Evolutionary conservation across 2,888 invertebrate genomes (phyloP).

Genomic region (Patella ulyssiponensis): DNA sequence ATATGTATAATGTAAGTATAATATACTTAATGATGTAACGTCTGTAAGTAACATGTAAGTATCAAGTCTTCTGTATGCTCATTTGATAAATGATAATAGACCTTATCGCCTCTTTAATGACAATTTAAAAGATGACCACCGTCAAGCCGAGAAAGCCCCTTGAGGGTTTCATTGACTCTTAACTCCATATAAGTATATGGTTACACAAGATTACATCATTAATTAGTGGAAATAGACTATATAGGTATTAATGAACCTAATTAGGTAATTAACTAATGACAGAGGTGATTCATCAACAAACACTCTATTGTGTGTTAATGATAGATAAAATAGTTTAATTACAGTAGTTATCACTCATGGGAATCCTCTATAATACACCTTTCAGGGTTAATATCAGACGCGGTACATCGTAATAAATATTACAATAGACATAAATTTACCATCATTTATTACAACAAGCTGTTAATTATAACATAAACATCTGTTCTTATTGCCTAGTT

Average conservation of each 20-base stretch:
- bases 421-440: too few species aligned
- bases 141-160: background rate
- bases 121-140: too few species aligned
- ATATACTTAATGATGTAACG: too few species aligned
- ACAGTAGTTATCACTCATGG: background rate
- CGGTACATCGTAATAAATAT: too few species aligned
- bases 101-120: background rate
- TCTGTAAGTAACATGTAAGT: too few species aligned
- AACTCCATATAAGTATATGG: too few species aligned
- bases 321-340: slow-evolving; percentile 5
- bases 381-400: background rate
- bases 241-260: background rate
- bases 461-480: too few species aligned
- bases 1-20: too few species aligned
- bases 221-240: background rate
- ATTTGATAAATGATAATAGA: slow-evolving; percentile 6
- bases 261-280: background rate
- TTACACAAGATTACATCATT: background rate
- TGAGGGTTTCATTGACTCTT: background rate
- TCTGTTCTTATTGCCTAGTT: too few species aligned
- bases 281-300: background rate
- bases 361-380: background rate
- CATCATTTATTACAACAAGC: too few species aligned
- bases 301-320: background rate
- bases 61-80: background rate